A percentile compares a stretch with the other conserved stretches of the same genome.
phyloP scores from a whole-genome alignment of 1,140 invertebrate genomes.

The Drosophila baimaii region DNA sequence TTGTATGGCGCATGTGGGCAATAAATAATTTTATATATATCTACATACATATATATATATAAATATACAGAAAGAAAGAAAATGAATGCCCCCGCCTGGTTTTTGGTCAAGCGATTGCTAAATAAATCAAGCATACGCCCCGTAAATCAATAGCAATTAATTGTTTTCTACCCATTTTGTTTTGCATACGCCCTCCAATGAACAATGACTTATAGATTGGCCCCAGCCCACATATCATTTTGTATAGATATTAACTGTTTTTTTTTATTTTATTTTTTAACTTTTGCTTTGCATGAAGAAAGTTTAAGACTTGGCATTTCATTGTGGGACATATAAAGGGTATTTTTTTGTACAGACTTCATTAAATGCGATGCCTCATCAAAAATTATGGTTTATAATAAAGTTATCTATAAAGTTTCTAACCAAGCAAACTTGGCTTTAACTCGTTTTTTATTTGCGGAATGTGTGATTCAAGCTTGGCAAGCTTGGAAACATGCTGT shows the following conservation, averaged over 20 bases:
- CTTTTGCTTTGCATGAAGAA: no score
- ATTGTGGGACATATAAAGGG: constrained; percentile 14
- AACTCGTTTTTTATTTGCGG: constrained; percentile 1
- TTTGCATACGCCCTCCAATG: constrained; percentile 53
- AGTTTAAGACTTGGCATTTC: constrained; percentile 38
- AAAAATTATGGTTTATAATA: neutral
- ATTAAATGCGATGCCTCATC: neutral
- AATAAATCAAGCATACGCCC: constrained; percentile 77
- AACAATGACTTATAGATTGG: constrained; percentile 43
- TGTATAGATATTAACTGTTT: constrained; percentile 34
- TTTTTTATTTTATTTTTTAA: no score
- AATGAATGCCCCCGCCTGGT: constrained; percentile 45
- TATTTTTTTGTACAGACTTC: no score
- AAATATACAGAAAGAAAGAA: constrained; percentile 17
- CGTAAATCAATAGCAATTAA: constrained; percentile 76
- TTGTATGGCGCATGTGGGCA: constrained; percentile 41
- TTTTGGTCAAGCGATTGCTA: constrained; percentile 55
- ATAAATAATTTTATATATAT: constrained; percentile 48
- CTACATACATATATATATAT: constrained; percentile 23
- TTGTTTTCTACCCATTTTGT: constrained; percentile 53
- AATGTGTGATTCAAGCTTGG: constrained; percentile 18
- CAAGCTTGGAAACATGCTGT: neutral
- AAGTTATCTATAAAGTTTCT: neutral
- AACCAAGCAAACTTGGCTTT: neutral
- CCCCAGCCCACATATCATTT: constrained; percentile 18